These are phyloP conservation scores for Cacatua alba DNA, from an alignment of 2,113 vertebrate species.

Conservation along the genomic window DNA sequence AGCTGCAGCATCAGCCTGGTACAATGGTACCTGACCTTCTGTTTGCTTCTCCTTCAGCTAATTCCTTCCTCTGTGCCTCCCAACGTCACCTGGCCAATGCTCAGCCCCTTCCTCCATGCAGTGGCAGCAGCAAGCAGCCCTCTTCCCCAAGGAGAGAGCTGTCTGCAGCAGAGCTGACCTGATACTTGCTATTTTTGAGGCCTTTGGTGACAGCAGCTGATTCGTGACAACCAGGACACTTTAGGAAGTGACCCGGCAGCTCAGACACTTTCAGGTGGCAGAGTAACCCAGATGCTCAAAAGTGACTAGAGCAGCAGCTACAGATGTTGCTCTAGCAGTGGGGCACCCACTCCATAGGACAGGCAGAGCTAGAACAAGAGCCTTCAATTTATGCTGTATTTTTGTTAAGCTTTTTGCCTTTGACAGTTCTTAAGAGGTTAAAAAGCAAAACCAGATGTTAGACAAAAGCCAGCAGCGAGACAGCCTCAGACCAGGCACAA, in stretches of 20 bases:
- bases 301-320: slow-evolving; percentile 43
- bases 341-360: slow-evolving; percentile 4
- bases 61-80: background rate
- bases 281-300: background rate
- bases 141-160: background rate
- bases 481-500: background rate
- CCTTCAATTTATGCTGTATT: background rate
- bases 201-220: background rate
- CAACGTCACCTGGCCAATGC: background rate
- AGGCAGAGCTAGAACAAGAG: slow-evolving; percentile 40
- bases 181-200: background rate
- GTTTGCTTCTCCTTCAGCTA: background rate
- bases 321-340: background rate
- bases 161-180: background rate
- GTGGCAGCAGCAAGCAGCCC: background rate
- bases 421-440: background rate
- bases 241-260: background rate
- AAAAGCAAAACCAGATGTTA: background rate
- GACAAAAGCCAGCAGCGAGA: background rate
- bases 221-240: slow-evolving; percentile 3
- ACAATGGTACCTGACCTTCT: background rate
- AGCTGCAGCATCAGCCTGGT: background rate
- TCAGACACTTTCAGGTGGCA: background rate
- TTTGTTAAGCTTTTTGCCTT: slow-evolving; percentile 31
- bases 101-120: background rate